Evolutionary conservation across 2,113 vertebrate species (phyloP).

Genomic region (Entomyzon cyanotis): DNA sequence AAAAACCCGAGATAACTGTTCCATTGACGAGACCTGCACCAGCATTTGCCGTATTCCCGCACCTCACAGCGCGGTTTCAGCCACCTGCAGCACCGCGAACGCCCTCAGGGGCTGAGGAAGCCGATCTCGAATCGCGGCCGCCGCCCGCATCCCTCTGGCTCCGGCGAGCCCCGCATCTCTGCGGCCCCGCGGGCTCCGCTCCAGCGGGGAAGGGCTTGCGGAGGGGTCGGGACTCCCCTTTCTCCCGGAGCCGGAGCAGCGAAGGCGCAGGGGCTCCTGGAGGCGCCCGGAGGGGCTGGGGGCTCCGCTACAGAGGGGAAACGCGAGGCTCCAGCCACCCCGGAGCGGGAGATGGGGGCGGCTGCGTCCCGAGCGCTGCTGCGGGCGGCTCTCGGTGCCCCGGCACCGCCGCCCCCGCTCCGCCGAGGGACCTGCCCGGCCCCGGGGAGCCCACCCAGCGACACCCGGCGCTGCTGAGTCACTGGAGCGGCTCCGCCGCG

Average conservation of each 20-base stretch:
- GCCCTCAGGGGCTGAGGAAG: background rate
- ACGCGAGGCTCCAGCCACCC: background rate
- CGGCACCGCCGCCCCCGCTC: background rate
- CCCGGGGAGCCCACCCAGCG: background rate
- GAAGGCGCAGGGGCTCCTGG: background rate
- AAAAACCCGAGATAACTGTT: background rate
- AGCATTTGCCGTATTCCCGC: background rate
- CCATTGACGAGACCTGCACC: background rate
- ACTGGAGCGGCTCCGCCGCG: background rate
- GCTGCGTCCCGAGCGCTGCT: background rate
- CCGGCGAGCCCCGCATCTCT: background rate
- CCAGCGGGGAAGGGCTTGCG: background rate
- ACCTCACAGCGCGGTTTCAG: background rate
- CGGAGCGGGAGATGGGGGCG: background rate
- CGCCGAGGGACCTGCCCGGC: background rate
- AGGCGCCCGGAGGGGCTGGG: background rate
- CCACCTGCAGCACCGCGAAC: background rate
- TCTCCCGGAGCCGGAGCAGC: background rate
- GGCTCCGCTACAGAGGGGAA: background rate
- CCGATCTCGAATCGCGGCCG: background rate
- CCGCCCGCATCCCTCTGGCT: background rate
- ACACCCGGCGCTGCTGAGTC: conserved; percentile 12
- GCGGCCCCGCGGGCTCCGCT: background rate
- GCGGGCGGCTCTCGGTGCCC: background rate
- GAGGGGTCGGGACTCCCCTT: background rate